Percentiles rank a stretch among this genome's conserved stretches.
phyloP scores from a whole-genome alignment of 2,113 vertebrate genomes.

The Paedocypris sp. region DNA sequence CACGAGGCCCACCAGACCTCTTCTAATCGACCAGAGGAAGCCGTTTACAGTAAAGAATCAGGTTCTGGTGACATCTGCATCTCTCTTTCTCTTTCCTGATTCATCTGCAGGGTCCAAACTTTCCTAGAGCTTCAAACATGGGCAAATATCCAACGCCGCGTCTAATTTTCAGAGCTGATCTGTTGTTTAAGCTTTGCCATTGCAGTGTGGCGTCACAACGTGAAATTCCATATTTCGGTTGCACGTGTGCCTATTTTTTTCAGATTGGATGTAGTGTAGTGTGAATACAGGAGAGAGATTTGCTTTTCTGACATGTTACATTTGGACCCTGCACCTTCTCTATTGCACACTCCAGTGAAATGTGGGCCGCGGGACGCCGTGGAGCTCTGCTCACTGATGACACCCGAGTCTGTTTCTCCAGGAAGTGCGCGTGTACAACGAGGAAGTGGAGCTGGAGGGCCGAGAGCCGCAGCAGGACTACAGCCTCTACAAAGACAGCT shows the following conservation, averaged over 20 bases:
- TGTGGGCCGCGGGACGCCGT: too few relatives aligned
- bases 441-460: slow-evolving; percentile 82
- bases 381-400: background rate
- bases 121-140: background rate
- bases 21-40: slow-evolving; percentile 11
- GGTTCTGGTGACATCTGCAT: slow-evolving; percentile 2
- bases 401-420: slow-evolving; percentile 33
- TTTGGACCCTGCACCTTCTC: background rate
- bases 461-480: slow-evolving; percentile 82
- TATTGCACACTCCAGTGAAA: background rate
- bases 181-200: too few relatives aligned
- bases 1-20: background rate
- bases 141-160: too few relatives aligned
- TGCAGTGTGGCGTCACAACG: too few relatives aligned
- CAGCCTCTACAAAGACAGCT: slow-evolving; percentile 79
- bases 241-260: too few relatives aligned
- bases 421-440: slow-evolving; percentile 80
- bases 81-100: background rate
- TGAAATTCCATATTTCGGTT: too few relatives aligned
- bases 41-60: slow-evolving; percentile 13
- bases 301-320: too few relatives aligned
- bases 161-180: too few relatives aligned
- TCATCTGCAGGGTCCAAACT: background rate
- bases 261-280: too few relatives aligned
- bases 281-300: too few relatives aligned